Evolutionary conservation across 30 jellyfish, hydroid and myxozoan genomes (phyloP), one percentile per base, ranked within the genome.

Genomic region (Chironex yamaguchii): DNA sequence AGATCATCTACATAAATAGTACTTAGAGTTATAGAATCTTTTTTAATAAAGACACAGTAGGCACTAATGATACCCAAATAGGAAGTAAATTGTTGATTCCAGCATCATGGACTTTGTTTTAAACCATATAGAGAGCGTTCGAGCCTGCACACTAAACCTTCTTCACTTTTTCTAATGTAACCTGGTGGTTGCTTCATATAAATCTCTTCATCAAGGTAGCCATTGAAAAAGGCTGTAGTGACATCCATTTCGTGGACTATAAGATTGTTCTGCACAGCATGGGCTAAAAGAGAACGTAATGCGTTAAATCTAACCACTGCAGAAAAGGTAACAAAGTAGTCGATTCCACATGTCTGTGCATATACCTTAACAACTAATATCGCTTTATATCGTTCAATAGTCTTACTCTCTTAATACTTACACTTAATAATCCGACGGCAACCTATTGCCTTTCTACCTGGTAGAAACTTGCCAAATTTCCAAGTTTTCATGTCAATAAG

Each of bases 211-310:
- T 69, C 83, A 12, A 69, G 20, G n/a, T 34, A 32, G 22, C 86
- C 86, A 42, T 73, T 73, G 34, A 50, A 50, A 52, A 76, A 76
- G 54, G 89, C 89, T 76, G 83, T 76, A 17, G 34, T 29, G 2
- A 76, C 89, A 52, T 76, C 89, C 89, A 76, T 52, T 29, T 76
- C 79, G 54, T 76, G 83, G 29, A 76, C 28, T 3, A 50, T 77
- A 54, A 76, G 24, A 14, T 0, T 29, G 2, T 24, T 76, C 81
- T 76, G 53, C 21, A 34, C 64, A 0, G 89, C 89, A 27, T 50
- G 32, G 6, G 89, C 83, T 13, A 76, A 13, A 34, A 76, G 64
- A 12, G 89, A 29, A 4, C 89, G 77, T 4, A 76, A 9, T 22
- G 89, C 17, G 35, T 52, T 65, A 1, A 76, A 53, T 13, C 89